A percentile compares a stretch with the other conserved stretches of the same genome.
Evolutionary conservation across 2,113 vertebrate genomes (phyloP).

Genomic region (Phalacrocorax pelagicus): DNA sequence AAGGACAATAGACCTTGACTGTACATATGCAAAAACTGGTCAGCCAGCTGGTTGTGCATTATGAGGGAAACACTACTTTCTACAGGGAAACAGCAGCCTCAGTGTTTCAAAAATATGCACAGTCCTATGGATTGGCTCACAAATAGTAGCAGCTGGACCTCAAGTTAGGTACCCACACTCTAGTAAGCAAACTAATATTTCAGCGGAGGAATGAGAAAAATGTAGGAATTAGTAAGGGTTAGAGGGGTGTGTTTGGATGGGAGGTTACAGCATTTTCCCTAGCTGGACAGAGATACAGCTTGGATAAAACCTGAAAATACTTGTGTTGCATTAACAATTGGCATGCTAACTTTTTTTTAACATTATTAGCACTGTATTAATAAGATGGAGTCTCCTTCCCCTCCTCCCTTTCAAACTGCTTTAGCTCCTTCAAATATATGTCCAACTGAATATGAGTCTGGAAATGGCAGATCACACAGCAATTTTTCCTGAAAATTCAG

Average conservation of each 20-base stretch:
- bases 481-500: not conserved
- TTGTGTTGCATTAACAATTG: not conserved
- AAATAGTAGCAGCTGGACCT: slow-evolving; percentile 47
- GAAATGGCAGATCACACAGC: not conserved
- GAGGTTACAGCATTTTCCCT: not conserved
- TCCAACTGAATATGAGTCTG: not conserved
- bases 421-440: not conserved
- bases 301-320: not conserved
- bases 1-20: not conserved
- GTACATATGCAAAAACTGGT: not conserved
- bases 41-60: slow-evolving; percentile 19
- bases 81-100: slow-evolving; percentile 33
- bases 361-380: not conserved
- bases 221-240: slow-evolving; percentile 33
- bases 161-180: slow-evolving; percentile 20
- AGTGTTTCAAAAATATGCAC: slow-evolving; percentile 46
- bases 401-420: not conserved
- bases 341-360: not conserved
- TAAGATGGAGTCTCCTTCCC: not conserved
- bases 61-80: not conserved
- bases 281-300: not conserved
- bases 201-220: slow-evolving; percentile 45
- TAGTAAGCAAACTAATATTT: slow-evolving; percentile 1
- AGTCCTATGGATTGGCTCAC: slow-evolving; percentile 28
- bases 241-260: not conserved